These are phyloP conservation scores for Dascyllus trimaculatus DNA, from an alignment of 2,113 vertebrate genomes.

Conservation along the genomic window DNA sequence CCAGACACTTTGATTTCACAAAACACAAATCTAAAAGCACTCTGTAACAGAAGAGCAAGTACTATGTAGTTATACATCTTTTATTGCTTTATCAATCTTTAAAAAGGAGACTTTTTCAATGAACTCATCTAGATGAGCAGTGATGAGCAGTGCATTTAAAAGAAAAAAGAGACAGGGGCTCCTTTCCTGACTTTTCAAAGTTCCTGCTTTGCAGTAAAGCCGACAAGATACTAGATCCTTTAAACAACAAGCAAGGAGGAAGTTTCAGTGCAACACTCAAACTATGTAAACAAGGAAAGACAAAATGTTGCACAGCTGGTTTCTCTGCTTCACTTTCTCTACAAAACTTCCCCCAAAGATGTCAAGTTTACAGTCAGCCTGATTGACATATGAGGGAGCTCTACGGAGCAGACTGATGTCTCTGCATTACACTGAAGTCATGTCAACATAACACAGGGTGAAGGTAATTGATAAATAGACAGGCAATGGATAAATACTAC, in stretches of 20 bases:
- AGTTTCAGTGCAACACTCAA: neutral
- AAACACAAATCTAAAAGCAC: slow-evolving; percentile 6
- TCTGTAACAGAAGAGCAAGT: neutral
- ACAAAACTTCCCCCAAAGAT: neutral
- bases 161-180: neutral
- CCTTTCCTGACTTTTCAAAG: neutral
- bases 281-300: slow-evolving; percentile 53
- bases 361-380: too few relatives aligned
- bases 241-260: neutral
- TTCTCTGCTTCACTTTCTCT: slow-evolving; percentile 29
- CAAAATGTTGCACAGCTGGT: slow-evolving; percentile 41
- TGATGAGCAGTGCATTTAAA: neutral
- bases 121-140: neutral
- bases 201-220: neutral
- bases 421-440: too few relatives aligned
- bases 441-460: too few relatives aligned
- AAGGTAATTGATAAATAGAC: too few relatives aligned
- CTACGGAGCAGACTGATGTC: neutral
- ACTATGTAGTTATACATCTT: neutral
- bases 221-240: neutral
- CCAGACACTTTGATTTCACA: neutral
- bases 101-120: neutral
- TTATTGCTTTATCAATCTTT: neutral
- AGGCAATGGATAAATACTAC: neutral
- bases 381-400: neutral